Base-by-base conservation (phyloP, 2,888 invertebrate genomes). In the Drosophila putrida region DNA sequence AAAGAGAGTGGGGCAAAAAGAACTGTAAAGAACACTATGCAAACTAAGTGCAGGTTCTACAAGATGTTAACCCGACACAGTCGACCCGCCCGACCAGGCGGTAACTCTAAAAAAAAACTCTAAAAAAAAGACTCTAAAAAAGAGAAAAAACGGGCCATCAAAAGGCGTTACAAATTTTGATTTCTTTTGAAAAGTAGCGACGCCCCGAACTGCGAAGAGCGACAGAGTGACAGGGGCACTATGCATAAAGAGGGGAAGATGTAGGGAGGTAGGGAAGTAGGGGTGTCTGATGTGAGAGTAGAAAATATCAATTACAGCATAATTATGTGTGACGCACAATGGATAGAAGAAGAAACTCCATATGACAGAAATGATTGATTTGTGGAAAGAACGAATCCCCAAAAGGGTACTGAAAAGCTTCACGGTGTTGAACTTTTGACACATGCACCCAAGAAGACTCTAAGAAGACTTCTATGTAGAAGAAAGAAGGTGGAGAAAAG, bases 221-320 rank as follows among this genome's bases (percentile, higher is more conserved):
- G 71, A 70, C 59, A 60, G 68, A 46, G 31, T 58, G 47, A 71
- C 53, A 71, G 43, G 47, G 58, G 59, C 41, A 35, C 28, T 11
- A n/a, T 36, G 35, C 27, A 8, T 13, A 13, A 6, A 33, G 38
- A 36, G 13, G 46, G 49, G 46, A 8, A 4, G 31, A 31, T 5
- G 5, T 5, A 31, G 31, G 5, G 31, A 13, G 35, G 25, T 15
- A 8, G n/a, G 6, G 6, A 20, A 27, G 31, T 31, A 6, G 31
- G 28, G 51, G 20, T 46, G 28, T 9, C 46, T 33, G 15, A 27
- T 9, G 28, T 33, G 15, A 27, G 38, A 69, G 79, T 62, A 47
- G 72, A 78, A 89, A 89, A 87, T 88, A 84, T 88, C 89, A 84
- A 89, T 89, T 88, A 84, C 87, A 84, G 88, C 81, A 79, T 88